Conservation (phyloP, 2,797 vertebrate species). For the Amblyraja radiata region DNA sequence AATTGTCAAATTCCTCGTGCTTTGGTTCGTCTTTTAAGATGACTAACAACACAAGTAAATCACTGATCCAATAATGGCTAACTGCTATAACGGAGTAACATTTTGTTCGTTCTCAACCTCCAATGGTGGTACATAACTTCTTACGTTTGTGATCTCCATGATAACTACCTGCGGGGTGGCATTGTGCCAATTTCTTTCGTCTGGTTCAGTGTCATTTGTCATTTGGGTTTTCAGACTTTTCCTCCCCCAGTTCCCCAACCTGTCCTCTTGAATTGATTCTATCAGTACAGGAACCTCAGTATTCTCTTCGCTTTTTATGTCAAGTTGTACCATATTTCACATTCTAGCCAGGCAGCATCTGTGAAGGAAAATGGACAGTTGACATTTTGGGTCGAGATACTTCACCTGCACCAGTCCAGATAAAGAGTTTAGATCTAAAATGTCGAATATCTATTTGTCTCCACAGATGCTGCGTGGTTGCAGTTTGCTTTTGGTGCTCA, state of each 20-base stretch:
- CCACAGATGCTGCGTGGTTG: too few relatives aligned
- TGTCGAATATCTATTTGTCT: too few relatives aligned
- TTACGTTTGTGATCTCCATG: not conserved
- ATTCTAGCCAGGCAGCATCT: not conserved
- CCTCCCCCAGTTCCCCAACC: not conserved
- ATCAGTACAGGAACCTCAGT: not conserved
- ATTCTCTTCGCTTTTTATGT: not conserved
- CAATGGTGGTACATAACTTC: not conserved
- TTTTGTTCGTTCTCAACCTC: not conserved
- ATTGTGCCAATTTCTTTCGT: not conserved
- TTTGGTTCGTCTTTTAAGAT: not conserved
- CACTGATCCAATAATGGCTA: not conserved
- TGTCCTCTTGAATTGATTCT: not conserved
- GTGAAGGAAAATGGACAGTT: too few relatives aligned
- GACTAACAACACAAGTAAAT: not conserved
- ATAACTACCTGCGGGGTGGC: not conserved
- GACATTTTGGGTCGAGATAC: too few relatives aligned
- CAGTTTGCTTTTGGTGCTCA: not conserved
- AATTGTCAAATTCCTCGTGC: not conserved
- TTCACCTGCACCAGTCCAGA: too few relatives aligned
- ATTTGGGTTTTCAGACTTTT: not conserved
- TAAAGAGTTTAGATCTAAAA: too few relatives aligned
- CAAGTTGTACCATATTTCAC: not conserved
- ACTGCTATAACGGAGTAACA: not conserved
- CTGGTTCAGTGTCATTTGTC: not conserved